Evolutionary conservation across 2,797 vertebrate species (phyloP).

Genomic region (Australoheros facetus): DNA sequence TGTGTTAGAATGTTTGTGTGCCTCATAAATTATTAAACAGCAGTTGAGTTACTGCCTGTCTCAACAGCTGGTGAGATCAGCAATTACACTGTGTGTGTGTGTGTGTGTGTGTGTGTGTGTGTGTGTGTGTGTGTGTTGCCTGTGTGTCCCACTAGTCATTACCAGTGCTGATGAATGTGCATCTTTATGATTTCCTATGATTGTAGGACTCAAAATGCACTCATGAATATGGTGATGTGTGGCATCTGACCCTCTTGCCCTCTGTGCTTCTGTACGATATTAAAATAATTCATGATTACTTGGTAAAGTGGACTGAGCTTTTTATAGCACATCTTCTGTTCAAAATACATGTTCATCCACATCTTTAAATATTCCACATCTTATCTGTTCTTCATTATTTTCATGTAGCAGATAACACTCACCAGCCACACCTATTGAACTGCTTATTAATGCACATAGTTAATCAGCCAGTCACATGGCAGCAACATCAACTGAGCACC

Average conservation of each 20-base stretch:
- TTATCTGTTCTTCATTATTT: background rate
- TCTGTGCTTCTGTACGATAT: background rate
- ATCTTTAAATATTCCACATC: background rate
- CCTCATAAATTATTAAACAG: conserved; percentile 53
- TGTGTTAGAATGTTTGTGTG: conserved; percentile 13
- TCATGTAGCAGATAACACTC: background rate
- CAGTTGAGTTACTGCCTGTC: conserved; percentile 11
- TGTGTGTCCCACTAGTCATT: conserved; percentile 24
- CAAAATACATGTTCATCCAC: background rate
- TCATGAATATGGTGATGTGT: conserved; percentile 32
- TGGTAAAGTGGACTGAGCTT: background rate
- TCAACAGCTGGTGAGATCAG: conserved; percentile 42
- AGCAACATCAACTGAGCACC: background rate
- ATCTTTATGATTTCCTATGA: conserved; percentile 45
- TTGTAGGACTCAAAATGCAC: conserved; percentile 23
- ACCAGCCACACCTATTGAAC: background rate
- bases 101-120: background rate
- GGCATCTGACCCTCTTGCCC: conserved; percentile 19
- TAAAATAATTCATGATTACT: background rate
- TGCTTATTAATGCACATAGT: background rate
- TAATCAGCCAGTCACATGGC: background rate
- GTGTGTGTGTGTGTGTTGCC: conserved; percentile 12
- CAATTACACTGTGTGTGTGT: conserved; percentile 19
- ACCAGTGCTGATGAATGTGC: conserved; percentile 59
- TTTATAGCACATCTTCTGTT: background rate